Evolutionary conservation across 2,888 invertebrate species (phyloP).

Genomic region (Spilarctia lutea): DNA sequence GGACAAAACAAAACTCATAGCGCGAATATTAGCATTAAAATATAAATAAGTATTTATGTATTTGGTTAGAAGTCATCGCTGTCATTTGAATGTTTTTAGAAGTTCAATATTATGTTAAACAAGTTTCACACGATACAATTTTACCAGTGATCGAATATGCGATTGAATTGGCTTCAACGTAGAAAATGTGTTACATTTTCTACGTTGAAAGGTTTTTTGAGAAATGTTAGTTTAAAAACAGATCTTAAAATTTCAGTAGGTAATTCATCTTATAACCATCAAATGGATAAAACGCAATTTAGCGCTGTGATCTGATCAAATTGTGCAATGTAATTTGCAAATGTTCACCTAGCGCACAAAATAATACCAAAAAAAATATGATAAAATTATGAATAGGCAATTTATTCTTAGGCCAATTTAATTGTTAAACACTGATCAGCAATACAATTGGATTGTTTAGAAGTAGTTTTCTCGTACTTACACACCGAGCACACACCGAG

Average conservation of each 20-base stretch:
- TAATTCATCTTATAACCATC: not conserved
- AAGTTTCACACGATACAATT: not conserved
- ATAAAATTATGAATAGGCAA: too few relatives aligned
- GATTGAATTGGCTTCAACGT: not conserved
- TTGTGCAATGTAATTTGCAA: not conserved
- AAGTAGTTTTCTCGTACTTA: not conserved
- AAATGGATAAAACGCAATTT: not conserved
- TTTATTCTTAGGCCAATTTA: not conserved
- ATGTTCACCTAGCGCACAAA: not conserved
- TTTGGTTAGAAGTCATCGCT: not conserved
- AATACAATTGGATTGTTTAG: not conserved
- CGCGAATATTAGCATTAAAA: not conserved
- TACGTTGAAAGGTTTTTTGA: not conserved
- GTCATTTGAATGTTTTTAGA: not conserved
- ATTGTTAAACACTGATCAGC: not conserved
- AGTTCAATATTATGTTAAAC: not conserved
- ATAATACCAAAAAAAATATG: not conserved
- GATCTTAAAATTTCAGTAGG: too few relatives aligned
- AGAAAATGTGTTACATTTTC: too few relatives aligned
- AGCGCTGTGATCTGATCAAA: too few relatives aligned
- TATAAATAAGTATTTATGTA: not conserved
- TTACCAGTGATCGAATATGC: not conserved
- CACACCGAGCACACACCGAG: not conserved
- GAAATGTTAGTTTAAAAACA: not conserved
- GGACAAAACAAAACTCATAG: not conserved